These are phyloP conservation scores for Ganaspis sp. DNA, from an alignment of 1,140 invertebrate genomes.

Conservation along the genomic window DNA sequence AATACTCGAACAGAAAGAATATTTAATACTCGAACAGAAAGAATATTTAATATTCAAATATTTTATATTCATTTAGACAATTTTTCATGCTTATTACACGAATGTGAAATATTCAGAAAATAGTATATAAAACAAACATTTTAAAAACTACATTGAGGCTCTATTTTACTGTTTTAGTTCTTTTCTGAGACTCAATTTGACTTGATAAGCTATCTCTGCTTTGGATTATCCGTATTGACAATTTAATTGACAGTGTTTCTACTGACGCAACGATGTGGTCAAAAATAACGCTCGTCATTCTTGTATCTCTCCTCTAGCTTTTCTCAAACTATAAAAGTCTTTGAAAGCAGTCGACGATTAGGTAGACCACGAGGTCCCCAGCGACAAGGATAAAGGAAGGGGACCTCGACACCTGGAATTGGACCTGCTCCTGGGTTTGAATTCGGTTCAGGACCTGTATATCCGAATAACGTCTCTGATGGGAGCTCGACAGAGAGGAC, in stretches of 20 bases:
- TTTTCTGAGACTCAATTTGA: no score
- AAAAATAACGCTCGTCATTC: constrained; percentile 24
- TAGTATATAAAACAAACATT: neutral
- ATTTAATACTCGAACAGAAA: no score
- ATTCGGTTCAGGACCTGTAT: constrained; percentile 87
- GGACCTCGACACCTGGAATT: neutral
- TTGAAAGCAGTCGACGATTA: neutral
- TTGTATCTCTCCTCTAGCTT: constrained; percentile 13
- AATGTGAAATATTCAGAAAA: no score
- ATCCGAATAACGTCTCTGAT: constrained; percentile 97
- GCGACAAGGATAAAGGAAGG: constrained; percentile 8
- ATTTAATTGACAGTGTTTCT: constrained; percentile 30
- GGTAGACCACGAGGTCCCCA: constrained; percentile 32
- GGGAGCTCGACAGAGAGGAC: constrained; percentile 93
- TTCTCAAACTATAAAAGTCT: neutral
- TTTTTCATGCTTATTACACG: no score
- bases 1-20: no score
- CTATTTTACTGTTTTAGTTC: no score
- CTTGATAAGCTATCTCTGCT: no score
- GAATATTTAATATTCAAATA: no score
- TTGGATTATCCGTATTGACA: neutral
- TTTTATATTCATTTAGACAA: no score
- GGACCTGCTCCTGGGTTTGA: constrained; percentile 6
- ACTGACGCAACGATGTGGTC: neutral
- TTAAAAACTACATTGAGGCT: neutral